These are phyloP conservation scores for Cassiopea xamachana DNA, from an alignment of 30 jellyfish, hydroid and myxozoan species.

Conservation along the genomic window DNA sequence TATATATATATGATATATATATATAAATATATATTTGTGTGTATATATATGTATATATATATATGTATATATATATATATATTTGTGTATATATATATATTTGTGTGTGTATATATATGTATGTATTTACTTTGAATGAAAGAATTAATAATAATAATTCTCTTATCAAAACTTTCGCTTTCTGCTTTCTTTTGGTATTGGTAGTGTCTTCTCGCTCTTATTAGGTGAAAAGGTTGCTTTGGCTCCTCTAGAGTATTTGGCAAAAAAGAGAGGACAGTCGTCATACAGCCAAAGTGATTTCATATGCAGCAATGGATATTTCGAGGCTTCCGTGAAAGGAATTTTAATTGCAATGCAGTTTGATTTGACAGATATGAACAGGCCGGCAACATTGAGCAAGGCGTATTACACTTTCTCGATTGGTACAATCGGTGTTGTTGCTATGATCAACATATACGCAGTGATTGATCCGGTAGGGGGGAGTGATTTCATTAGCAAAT, in stretches of 20 bases:
- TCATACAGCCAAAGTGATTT: background rate
- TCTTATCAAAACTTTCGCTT: too few relatives aligned
- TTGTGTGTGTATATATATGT: too few relatives aligned
- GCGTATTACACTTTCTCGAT: background rate
- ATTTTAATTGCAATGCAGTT: conserved; percentile 5
- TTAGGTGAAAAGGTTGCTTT: background rate
- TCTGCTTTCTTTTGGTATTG: too few relatives aligned
- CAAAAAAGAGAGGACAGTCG: background rate
- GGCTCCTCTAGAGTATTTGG: background rate
- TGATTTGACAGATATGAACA: background rate
- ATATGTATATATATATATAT: too few relatives aligned
- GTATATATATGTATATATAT: too few relatives aligned
- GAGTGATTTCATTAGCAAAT: background rate
- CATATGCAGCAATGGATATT: background rate
- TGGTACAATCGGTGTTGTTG: background rate
- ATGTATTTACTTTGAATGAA: too few relatives aligned
- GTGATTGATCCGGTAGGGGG: conserved; percentile 8
- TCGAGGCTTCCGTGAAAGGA: background rate
- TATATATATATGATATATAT: too few relatives aligned
- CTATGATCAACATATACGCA: conserved; percentile 18
- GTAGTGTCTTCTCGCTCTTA: background rate
- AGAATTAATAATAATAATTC: too few relatives aligned
- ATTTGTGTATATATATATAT: too few relatives aligned
- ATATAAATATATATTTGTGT: too few relatives aligned
- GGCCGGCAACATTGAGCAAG: background rate